These are phyloP conservation scores for Carcharodon carcharias DNA, from an alignment of 2,797 vertebrate genomes.

Conservation along the genomic window DNA sequence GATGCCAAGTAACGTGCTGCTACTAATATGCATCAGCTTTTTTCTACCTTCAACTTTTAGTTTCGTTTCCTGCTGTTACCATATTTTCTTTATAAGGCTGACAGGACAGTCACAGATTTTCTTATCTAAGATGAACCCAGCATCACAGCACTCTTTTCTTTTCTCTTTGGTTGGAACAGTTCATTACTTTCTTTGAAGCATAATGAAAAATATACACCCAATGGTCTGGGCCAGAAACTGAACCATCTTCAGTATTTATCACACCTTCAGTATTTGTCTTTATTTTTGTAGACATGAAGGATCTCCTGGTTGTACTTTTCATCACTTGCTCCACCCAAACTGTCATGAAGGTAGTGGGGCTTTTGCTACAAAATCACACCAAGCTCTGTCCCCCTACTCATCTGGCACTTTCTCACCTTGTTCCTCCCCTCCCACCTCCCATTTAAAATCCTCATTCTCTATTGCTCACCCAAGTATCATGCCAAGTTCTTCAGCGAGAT, in stretches of 20 bases:
- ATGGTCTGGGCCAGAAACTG: not conserved
- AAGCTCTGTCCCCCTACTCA: not conserved
- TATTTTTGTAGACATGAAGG: not conserved
- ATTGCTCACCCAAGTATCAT: not conserved
- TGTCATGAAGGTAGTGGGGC: not conserved
- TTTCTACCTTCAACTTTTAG: not conserved
- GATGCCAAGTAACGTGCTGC: not conserved
- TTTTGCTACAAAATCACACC: not conserved
- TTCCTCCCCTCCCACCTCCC: not conserved
- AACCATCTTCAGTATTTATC: not conserved
- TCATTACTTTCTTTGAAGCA: not conserved
- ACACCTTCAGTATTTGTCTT: not conserved
- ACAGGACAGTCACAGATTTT: not conserved
- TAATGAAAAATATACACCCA: not conserved
- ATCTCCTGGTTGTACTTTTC: not conserved
- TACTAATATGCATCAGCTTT: not conserved
- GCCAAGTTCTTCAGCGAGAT: not conserved
- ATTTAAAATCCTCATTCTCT: too few species aligned
- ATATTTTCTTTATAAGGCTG: not conserved
- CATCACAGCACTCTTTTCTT: not conserved
- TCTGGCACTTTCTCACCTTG: not conserved
- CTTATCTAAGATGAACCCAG: not conserved
- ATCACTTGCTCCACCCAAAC: too few species aligned
- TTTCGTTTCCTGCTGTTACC: not conserved
- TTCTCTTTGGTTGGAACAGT: not conserved